phyloP scores from a whole-genome alignment of 1,140 invertebrate genomes.

The Euura saliciscinereae region DNA sequence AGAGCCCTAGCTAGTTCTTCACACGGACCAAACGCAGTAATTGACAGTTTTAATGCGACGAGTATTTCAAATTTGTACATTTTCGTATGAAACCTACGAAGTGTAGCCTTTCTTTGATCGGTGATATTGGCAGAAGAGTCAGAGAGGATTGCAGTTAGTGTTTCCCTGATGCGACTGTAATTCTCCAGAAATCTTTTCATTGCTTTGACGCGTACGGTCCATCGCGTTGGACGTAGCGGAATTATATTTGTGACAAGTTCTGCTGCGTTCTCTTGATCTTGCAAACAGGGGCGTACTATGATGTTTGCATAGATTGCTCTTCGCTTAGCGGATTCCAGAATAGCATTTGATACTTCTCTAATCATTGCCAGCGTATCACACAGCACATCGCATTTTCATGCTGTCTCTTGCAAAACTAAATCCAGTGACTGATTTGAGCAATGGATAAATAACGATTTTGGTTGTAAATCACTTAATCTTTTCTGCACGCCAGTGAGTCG shows the following conservation, averaged over 20 bases:
- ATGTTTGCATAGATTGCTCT: too few relatives aligned
- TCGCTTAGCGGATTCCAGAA: too few relatives aligned
- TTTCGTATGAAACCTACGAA: too few relatives aligned
- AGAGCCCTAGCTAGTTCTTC: too few relatives aligned
- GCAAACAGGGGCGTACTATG: neutral
- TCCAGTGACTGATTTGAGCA: conserved; percentile 17
- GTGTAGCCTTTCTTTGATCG: too few relatives aligned
- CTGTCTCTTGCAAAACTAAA: conserved; percentile 14
- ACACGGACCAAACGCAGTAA: too few relatives aligned
- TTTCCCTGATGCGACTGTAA: neutral
- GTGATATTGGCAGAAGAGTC: neutral
- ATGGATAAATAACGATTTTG: conserved; percentile 20
- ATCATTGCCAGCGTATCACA: neutral
- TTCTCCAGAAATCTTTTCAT: neutral
- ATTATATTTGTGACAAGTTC: neutral
- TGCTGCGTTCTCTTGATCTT: neutral
- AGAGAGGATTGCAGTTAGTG: neutral
- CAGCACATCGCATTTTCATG: neutral
- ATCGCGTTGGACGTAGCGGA: neutral
- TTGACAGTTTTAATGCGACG: too few relatives aligned
- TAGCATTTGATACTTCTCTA: too few relatives aligned
- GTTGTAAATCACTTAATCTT: conserved; percentile 13
- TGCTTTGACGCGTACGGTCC: neutral
- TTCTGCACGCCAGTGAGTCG: conserved; percentile 15
- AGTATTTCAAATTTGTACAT: too few relatives aligned